Percentiles rank a stretch among this genome's conserved stretches.
These are phyloP conservation scores for Hypolimnas misippus DNA, from an alignment of 2,888 invertebrate genomes.

Conservation along the genomic window DNA sequence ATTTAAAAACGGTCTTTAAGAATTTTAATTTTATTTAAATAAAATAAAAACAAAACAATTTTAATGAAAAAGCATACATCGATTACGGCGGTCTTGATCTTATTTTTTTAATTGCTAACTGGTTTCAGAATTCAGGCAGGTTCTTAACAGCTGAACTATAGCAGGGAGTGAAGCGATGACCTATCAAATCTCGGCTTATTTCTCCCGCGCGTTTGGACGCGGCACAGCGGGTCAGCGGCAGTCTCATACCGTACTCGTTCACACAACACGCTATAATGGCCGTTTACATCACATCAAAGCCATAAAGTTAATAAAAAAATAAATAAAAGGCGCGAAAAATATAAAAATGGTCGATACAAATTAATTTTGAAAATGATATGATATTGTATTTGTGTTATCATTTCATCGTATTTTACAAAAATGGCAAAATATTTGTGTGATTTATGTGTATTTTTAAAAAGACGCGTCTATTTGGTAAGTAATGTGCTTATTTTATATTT, in stretches of 20 bases:
- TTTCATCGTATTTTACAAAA: conserved; percentile 31
- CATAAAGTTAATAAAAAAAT: conserved; percentile 19
- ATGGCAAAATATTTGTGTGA: conserved; percentile 54
- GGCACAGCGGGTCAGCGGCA: conserved; percentile 47
- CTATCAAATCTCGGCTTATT: conserved; percentile 52
- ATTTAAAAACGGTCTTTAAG: neutral
- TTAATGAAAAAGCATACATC: too few species aligned
- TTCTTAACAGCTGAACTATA: conserved; percentile 40
- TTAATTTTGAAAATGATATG: conserved; percentile 32
- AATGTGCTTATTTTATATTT: neutral
- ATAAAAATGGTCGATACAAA: conserved; percentile 19
- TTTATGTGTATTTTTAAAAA: conserved; percentile 56
- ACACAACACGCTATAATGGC: conserved; percentile 39
- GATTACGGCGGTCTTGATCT: neutral
- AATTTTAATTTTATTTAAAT: neutral
- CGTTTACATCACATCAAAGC: conserved; percentile 28
- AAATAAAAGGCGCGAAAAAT: conserved; percentile 41
- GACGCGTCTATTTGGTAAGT: conserved; percentile 70
- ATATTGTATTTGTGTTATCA: conserved; percentile 13
- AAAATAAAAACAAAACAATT: too few species aligned
- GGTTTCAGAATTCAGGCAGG: conserved; percentile 16
- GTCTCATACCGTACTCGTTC: conserved; percentile 53
- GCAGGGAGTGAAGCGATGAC: conserved; percentile 49
- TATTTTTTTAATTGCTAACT: neutral
- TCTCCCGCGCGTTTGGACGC: conserved; percentile 47